Base-by-base conservation (phyloP, 2,797 vertebrate species). In the Falco novaeseelandiae region DNA sequence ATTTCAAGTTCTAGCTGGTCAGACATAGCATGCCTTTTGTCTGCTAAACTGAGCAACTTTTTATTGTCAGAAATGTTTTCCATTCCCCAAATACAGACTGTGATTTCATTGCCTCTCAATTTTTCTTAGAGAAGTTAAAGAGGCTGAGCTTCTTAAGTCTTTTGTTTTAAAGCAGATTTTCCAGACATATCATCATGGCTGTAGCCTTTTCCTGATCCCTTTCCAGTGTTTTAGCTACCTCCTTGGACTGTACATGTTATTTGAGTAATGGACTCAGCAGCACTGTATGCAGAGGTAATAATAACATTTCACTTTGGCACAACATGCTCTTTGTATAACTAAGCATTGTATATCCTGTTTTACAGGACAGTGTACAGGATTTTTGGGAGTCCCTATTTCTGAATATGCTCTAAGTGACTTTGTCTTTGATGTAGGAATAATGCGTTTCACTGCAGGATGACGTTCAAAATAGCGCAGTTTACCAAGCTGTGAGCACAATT, bases 151-250 rank as follows among this genome's bases (percentile, higher is more conserved):
- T 83, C 67, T 74, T 44, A 88, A 4, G 7, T 42, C 54, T 86
- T 90, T 87, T 84, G 59, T 91, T 95, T 86, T 76, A 82, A 89
- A 52, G 46, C 54, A 93, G 70, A 79, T 70, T 96, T 96, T 94
- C 91, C 89, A 96, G 91, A 87, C 88, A 73, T 87, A 69, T 61
- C 91, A 72, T 89, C n/a, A 96, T 67, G 89, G 36, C 57, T 89
- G 44, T 34, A 93, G 57, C 29, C 36, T 93, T 96, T 91, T 96
- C 91, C 62, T 87, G 73, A 94, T 93, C 27, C 26, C 14, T 80
- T 89, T 93, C 86, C 83, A 95, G 49, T 38, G 69, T 82, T 92
- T 77, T 88, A 85, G 59, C 71, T 91, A 46, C 72, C 61, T 94
- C 23, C 55, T 80, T 93, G 80, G 54, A 30, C 44, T 87, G 32